Evolutionary conservation across 2,797 vertebrate species (phyloP).

Genomic region (Ambastaia sidthimunki): DNA sequence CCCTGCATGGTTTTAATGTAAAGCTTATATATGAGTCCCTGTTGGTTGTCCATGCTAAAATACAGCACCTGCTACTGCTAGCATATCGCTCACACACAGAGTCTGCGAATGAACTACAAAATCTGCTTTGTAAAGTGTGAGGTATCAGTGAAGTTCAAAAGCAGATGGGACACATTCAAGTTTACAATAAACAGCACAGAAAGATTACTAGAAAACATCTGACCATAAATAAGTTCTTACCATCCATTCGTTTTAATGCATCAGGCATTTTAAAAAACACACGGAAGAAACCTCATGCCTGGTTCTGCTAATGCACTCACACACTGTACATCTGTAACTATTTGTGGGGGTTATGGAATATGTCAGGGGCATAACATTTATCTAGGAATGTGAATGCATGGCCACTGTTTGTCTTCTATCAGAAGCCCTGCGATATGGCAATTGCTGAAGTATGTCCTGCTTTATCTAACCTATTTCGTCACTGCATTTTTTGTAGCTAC

Average conservation of each 20-base stretch:
- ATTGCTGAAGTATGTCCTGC: constrained; percentile 40
- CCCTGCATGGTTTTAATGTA: constrained; percentile 44
- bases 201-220: too few species aligned
- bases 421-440: constrained; percentile 20
- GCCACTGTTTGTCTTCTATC: constrained; percentile 27
- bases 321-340: constrained; percentile 4
- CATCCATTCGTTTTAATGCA: too few species aligned
- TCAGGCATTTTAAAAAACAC: too few species aligned
- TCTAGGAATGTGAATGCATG: constrained; percentile 39
- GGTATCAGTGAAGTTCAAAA: background rate
- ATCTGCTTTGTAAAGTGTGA: background rate
- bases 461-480: constrained; percentile 35
- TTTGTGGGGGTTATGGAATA: constrained; percentile 34
- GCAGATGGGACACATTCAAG: too few species aligned
- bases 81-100: constrained; percentile 14
- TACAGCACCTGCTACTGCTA: constrained; percentile 31
- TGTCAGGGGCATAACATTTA: constrained; percentile 25
- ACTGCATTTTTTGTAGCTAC: constrained; percentile 21
- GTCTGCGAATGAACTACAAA: constrained; percentile 6
- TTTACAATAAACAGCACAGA: too few species aligned
- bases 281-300: background rate
- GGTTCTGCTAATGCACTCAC: background rate
- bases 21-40: constrained; percentile 26
- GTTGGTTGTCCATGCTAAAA: constrained; percentile 11
- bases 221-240: too few species aligned